Evolutionary conservation across 2,797 vertebrate genomes (phyloP).

Genomic region (Etheostoma perlongum): DNA sequence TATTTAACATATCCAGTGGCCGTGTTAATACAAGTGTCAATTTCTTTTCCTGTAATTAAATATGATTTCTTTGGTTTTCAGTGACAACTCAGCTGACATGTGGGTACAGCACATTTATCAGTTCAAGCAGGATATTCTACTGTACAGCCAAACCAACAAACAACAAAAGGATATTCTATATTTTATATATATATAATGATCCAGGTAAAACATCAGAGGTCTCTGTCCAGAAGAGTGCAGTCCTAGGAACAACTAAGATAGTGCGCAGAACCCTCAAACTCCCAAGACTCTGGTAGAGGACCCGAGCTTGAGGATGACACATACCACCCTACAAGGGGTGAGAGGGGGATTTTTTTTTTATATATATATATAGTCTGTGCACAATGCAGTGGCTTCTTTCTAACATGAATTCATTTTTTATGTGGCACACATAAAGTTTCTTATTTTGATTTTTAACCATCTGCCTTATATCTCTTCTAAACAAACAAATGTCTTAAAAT

Average conservation of each 20-base stretch:
- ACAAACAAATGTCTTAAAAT: neutral
- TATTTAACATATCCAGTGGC: slow-evolving; percentile 55
- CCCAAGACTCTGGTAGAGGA: no score
- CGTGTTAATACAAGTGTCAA: slow-evolving; percentile 20
- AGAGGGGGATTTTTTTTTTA: no score
- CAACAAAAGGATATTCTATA: neutral
- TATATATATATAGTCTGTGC: neutral
- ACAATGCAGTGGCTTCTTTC: slow-evolving; percentile 4
- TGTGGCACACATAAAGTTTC: slow-evolving; percentile 3
- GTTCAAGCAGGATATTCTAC: slow-evolving; percentile 15
- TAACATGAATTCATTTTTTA: slow-evolving; percentile 7
- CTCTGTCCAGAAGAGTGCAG: no score
- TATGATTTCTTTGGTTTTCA: slow-evolving; percentile 30
- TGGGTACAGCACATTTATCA: slow-evolving; percentile 5
- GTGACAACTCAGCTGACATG: slow-evolving; percentile 20
- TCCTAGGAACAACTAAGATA: no score
- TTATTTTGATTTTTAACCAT: slow-evolving; percentile 22
- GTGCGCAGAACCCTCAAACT: no score
- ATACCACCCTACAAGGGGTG: no score
- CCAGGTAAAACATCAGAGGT: no score
- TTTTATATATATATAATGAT: no score
- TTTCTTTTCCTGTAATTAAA: slow-evolving; percentile 40
- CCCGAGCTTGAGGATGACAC: no score
- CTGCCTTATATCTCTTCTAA: slow-evolving; percentile 15
- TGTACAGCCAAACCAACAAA: neutral